phyloP scores from a whole-genome alignment of 2,888 invertebrate species.

The Drosophila planitibia region DNA sequence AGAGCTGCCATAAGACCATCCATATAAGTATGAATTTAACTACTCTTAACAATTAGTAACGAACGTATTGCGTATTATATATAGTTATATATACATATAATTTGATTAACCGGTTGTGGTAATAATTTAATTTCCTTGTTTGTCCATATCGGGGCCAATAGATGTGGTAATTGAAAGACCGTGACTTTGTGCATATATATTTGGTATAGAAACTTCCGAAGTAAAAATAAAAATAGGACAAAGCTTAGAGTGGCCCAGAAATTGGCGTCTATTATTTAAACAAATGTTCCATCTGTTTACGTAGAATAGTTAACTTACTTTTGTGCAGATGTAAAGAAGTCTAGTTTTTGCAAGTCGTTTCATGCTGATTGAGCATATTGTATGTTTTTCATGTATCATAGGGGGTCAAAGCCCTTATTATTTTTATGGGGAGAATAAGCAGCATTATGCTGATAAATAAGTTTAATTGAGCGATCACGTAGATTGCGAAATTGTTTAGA shows the following conservation, averaged over 20 bases:
- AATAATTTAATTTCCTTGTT: not conserved
- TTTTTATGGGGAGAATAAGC: not conserved
- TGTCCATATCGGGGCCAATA: not conserved
- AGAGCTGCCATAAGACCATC: not conserved
- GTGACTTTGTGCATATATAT: not conserved
- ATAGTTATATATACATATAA: too few relatives aligned
- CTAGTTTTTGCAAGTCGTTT: not conserved
- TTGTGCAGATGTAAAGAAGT: not conserved
- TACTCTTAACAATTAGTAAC: not conserved
- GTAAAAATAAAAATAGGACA: not conserved
- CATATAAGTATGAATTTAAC: not conserved
- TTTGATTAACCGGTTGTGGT: too few relatives aligned
- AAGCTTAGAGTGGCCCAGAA: not conserved
- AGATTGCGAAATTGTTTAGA: slow-evolving; percentile 13
- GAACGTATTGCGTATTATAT: not conserved
- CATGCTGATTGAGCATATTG: slow-evolving; percentile 16
- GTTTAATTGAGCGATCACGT: slow-evolving; percentile 39
- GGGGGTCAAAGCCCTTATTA: slow-evolving; percentile 27
- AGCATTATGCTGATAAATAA: slow-evolving; percentile 39
- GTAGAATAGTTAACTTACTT: not conserved
- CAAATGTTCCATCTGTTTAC: not conserved
- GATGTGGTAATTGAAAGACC: slow-evolving; percentile 8
- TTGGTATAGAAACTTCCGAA: not conserved
- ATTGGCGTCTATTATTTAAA: not conserved
- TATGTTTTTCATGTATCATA: not conserved